Evolutionary conservation across 1,140 invertebrate genomes (phyloP).

Genomic region (Scaptomyza montana): DNA sequence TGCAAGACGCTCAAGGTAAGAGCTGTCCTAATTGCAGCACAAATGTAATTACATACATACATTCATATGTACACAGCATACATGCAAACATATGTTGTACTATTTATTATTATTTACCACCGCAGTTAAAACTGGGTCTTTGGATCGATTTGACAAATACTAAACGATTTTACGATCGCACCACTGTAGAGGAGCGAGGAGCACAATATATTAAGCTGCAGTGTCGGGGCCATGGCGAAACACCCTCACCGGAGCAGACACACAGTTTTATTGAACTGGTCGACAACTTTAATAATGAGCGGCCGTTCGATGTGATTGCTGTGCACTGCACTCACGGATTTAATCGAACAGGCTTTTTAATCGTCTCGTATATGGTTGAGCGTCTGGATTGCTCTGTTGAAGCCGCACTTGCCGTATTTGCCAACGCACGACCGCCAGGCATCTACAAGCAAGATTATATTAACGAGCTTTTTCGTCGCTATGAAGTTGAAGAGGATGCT

Average conservation of each 20-base stretch:
- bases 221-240: conserved; percentile 93
- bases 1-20: conserved; percentile 89
- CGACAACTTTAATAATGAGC: conserved; percentile 90
- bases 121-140: conserved; percentile 92
- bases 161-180: conserved; percentile 94
- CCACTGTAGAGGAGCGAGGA: conserved; percentile 89
- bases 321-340: conserved; percentile 99
- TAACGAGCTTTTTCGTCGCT: conserved; percentile 89
- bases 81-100: neutral
- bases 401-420: conserved; percentile 91
- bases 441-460: conserved; percentile 93
- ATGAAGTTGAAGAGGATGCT: conserved; percentile 90
- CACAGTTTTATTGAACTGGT: conserved; percentile 91
- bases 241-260: conserved; percentile 91
- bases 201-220: conserved; percentile 94
- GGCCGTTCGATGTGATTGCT: conserved; percentile 92
- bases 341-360: conserved; percentile 98
- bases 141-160: conserved; percentile 99
- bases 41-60: conserved; percentile 8
- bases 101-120: neutral
- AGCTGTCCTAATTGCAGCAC: conserved; percentile 82
- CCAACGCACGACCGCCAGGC: conserved; percentile 88
- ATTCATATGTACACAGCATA: neutral
- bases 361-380: conserved; percentile 95
- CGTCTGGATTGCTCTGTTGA: conserved; percentile 90